phyloP scores from a whole-genome alignment of 2,113 vertebrate species.

The Rutilus rutilus region DNA sequence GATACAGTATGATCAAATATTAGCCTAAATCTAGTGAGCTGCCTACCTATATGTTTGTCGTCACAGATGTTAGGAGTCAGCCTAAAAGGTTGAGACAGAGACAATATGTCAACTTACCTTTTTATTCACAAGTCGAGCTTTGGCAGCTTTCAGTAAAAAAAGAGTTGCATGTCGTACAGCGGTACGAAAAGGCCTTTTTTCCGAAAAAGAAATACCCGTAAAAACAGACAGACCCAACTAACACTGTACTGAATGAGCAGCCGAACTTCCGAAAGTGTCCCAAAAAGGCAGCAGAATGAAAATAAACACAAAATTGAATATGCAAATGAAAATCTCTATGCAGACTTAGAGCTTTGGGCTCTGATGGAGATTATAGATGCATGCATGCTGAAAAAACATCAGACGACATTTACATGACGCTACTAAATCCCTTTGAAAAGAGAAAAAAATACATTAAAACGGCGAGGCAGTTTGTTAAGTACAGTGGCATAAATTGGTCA shows the following conservation, averaged over 20 bases:
- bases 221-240: conserved; percentile 64
- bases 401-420: neutral
- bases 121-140: conserved; percentile 66
- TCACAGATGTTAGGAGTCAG: neutral
- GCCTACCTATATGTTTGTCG: neutral
- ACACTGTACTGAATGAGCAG: neutral
- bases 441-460: conserved; percentile 57
- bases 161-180: conserved; percentile 68
- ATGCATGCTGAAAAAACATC: neutral
- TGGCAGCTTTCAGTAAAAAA: conserved; percentile 70
- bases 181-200: conserved; percentile 63
- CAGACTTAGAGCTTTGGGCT: conserved; percentile 8
- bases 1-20: neutral
- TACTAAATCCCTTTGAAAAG: conserved; percentile 25
- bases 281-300: conserved; percentile 11
- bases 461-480: conserved; percentile 14
- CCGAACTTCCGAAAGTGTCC: neutral
- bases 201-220: conserved; percentile 80
- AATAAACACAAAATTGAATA: neutral
- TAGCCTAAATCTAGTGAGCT: neutral
- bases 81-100: neutral
- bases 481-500: conserved; percentile 30
- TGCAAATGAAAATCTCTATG: neutral
- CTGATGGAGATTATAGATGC: conserved; percentile 20
- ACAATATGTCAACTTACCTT: conserved; percentile 66